These are phyloP conservation scores for Aleadryas rufinucha DNA, from an alignment of 2,113 vertebrate species.

Conservation along the genomic window DNA sequence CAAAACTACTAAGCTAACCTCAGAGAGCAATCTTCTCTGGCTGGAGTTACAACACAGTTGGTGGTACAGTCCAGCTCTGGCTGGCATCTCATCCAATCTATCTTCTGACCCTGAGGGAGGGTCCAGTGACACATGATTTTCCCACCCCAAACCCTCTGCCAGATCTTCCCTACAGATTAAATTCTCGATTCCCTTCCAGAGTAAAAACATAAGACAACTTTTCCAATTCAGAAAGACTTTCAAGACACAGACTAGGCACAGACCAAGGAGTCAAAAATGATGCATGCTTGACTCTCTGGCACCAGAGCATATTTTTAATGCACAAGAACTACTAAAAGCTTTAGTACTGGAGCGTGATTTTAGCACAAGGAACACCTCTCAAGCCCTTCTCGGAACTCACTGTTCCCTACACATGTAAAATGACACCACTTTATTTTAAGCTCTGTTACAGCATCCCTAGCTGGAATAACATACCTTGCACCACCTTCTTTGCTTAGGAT, in stretches of 20 bases:
- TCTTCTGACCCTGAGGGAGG: not conserved
- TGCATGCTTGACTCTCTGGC: not conserved
- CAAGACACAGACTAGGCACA: not conserved
- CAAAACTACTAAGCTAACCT: not conserved
- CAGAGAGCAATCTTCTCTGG: not conserved
- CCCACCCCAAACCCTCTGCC: not conserved
- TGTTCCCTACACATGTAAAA: not conserved
- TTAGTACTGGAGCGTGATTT: not conserved
- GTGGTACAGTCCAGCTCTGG: not conserved
- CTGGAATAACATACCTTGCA: not conserved
- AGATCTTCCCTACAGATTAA: not conserved
- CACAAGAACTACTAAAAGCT: not conserved
- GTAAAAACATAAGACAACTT: not conserved
- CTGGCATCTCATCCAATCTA: not conserved
- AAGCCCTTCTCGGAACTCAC: not conserved
- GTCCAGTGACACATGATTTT: not conserved
- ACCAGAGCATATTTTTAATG: not conserved
- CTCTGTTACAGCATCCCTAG: not conserved
- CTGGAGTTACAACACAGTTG: not conserved
- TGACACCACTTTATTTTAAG: slow-evolving; percentile 67
- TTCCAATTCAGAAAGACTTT: not conserved
- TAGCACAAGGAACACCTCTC: not conserved
- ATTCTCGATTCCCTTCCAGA: not conserved
- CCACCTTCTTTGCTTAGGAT: not conserved
- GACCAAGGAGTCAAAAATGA: not conserved